These are phyloP conservation scores for Cataglyphis livida DNA, from an alignment of 2,888 invertebrate genomes.

Conservation along the genomic window DNA sequence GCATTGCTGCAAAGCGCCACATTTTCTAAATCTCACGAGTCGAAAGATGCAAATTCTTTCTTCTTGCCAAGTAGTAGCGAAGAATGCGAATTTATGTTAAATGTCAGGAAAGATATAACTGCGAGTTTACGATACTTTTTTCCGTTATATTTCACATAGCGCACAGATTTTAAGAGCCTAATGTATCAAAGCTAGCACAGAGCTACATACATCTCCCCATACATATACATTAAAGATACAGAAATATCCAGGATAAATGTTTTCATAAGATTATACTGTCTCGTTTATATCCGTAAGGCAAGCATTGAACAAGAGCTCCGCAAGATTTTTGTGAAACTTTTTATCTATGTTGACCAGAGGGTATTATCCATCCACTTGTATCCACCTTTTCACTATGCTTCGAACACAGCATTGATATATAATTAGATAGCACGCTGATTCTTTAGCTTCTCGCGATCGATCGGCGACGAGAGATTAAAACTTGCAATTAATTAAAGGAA, in stretches of 20 bases:
- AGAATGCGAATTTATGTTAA: constrained; percentile 52
- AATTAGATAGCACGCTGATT: constrained; percentile 17
- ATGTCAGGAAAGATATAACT: constrained; percentile 25
- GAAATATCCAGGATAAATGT: neutral
- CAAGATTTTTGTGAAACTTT: neutral
- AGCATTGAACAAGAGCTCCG: neutral
- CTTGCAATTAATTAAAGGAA: constrained; percentile 56
- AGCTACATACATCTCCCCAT: neutral
- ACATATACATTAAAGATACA: neutral
- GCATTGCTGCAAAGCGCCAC: constrained; percentile 72
- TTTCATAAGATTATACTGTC: neutral
- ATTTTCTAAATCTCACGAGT: constrained; percentile 76
- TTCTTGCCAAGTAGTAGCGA: constrained; percentile 59
- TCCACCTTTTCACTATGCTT: neutral
- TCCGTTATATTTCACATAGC: neutral
- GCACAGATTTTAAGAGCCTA: neutral
- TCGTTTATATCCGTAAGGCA: neutral
- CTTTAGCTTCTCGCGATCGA: neutral
- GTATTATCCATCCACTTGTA: neutral
- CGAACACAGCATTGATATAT: neutral
- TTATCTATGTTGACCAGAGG: neutral
- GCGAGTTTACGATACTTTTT: neutral
- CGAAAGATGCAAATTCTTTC: constrained; percentile 69
- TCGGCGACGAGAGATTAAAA: constrained; percentile 27
- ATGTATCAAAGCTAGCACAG: neutral